A percentile compares a stretch with the other conserved stretches of the same genome.
These are phyloP conservation scores for Nyctalus aviator DNA, from an alignment of 2,797 vertebrate genomes.

Conservation along the genomic window DNA sequence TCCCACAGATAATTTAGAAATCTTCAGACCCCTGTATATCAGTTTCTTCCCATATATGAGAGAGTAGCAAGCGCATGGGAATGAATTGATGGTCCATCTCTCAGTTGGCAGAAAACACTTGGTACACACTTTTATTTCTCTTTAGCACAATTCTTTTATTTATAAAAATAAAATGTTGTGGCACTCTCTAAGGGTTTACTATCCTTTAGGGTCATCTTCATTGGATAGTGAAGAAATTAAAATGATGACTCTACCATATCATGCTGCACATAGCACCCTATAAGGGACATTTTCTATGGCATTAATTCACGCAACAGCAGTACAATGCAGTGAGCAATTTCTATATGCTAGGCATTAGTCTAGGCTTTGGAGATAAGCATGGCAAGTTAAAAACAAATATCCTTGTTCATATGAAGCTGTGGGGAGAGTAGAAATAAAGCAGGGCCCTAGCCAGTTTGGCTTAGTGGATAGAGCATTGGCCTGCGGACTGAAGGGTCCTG, in stretches of 20 bases:
- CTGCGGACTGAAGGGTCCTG: too few relatives aligned
- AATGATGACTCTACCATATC: neutral
- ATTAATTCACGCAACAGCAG: neutral
- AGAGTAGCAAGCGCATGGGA: neutral
- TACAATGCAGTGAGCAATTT: neutral
- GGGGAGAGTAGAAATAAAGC: neutral
- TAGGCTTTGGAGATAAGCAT: neutral
- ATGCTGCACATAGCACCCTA: neutral
- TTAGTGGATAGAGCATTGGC: too few relatives aligned
- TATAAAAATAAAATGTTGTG: neutral
- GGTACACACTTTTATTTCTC: neutral
- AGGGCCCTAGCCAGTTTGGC: too few relatives aligned
- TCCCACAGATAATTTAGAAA: neutral
- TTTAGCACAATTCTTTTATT: neutral
- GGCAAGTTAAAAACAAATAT: neutral
- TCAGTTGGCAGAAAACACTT: neutral
- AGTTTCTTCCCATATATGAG: neutral
- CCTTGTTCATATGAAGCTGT: neutral
- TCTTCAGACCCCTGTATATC: neutral
- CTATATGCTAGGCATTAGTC: neutral
- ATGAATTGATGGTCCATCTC: neutral
- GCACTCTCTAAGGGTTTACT: neutral
- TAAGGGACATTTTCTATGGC: neutral
- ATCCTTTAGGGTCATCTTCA: neutral
- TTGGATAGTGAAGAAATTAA: slow-evolving; percentile 18